phyloP scores from a whole-genome alignment of 92 coral and sea anemone genomes.

The Epizoanthus ramosus region DNA sequence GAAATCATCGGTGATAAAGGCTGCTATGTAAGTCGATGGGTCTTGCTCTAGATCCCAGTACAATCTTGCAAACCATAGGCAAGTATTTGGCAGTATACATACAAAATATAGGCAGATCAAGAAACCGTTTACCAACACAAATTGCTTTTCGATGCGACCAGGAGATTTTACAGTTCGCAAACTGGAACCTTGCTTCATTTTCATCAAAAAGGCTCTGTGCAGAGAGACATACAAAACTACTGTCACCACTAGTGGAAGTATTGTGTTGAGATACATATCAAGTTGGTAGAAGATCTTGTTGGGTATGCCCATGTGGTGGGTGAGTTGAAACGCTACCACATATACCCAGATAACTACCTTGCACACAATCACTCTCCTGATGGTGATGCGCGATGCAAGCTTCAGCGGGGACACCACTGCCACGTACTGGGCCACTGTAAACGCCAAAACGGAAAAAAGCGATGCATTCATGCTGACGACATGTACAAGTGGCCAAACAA shows the following conservation, averaged over 20 bases:
- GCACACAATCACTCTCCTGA: slow-evolving; percentile 8
- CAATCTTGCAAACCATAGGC: slow-evolving; percentile 3
- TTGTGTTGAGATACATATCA: slow-evolving; percentile 29
- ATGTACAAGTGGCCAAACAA: slow-evolving; percentile 7
- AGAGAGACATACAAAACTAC: slow-evolving; percentile 1
- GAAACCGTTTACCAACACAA: slow-evolving; percentile 26
- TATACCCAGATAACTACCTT: slow-evolving; percentile 15
- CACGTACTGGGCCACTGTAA: slow-evolving; percentile 31
- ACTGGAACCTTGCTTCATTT: slow-evolving; percentile 12
- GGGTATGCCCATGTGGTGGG: slow-evolving; percentile 15
- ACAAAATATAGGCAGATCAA: slow-evolving; percentile 11
- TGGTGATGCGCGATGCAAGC: slow-evolving; percentile 28
- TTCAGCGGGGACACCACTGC: slow-evolving; percentile 28
- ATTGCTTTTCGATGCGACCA: slow-evolving; percentile 14
- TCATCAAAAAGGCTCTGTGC: slow-evolving; percentile 4
- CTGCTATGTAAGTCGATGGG: slow-evolving; percentile 14
- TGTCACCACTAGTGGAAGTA: slow-evolving; percentile 8
- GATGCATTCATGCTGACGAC: slow-evolving; percentile 19
- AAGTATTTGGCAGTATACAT: slow-evolving; percentile 10
- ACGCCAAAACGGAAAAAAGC: slow-evolving; percentile 21
- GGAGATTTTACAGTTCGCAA: slow-evolving; percentile 13
- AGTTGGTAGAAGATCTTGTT: slow-evolving; percentile 32
- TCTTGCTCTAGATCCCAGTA: slow-evolving; percentile 21
- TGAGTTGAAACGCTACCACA: slow-evolving; percentile 12
- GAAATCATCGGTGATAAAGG: slow-evolving; percentile 6